Percentiles rank a stretch among this genome's conserved stretches.
Conservation (phyloP, 1,140 invertebrate species). For the Atopsyche davidsoni region DNA sequence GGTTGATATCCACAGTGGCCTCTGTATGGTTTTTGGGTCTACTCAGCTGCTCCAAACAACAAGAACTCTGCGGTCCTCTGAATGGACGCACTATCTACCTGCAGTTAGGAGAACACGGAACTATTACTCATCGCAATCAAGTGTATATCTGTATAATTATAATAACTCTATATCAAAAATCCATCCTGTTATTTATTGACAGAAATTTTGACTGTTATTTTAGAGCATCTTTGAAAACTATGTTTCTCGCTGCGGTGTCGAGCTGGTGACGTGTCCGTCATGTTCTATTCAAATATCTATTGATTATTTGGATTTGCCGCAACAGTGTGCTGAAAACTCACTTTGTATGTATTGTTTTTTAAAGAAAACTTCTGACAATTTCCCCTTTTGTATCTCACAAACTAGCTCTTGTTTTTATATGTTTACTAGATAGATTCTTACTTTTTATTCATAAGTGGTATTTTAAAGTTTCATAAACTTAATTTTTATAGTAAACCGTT, state of each 20-base stretch:
- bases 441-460: too few species aligned
- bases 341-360: too few species aligned
- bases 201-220: too few species aligned
- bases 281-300: constrained; percentile 21
- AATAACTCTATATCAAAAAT: too few species aligned
- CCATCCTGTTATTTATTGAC: too few species aligned
- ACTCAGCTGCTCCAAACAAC: constrained; percentile 12
- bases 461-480: neutral
- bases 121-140: constrained; percentile 17
- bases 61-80: constrained; percentile 20
- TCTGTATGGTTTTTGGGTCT: constrained; percentile 13
- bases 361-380: too few species aligned
- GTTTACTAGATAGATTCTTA: too few species aligned
- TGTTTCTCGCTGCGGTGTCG: constrained; percentile 15
- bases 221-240: too few species aligned
- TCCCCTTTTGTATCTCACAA: too few species aligned
- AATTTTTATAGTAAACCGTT: constrained; percentile 9
- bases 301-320: constrained; percentile 11
- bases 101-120: constrained; percentile 23
- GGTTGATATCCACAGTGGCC: constrained; percentile 5
- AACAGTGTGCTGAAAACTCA: constrained; percentile 4
- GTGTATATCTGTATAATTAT: constrained; percentile 12
- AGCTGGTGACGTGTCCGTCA: constrained; percentile 26
- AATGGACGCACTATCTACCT: constrained; percentile 20
- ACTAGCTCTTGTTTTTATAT: too few species aligned